Evolutionary conservation across 2,888 invertebrate species (phyloP).

Genomic region (Nowickia ferox): DNA sequence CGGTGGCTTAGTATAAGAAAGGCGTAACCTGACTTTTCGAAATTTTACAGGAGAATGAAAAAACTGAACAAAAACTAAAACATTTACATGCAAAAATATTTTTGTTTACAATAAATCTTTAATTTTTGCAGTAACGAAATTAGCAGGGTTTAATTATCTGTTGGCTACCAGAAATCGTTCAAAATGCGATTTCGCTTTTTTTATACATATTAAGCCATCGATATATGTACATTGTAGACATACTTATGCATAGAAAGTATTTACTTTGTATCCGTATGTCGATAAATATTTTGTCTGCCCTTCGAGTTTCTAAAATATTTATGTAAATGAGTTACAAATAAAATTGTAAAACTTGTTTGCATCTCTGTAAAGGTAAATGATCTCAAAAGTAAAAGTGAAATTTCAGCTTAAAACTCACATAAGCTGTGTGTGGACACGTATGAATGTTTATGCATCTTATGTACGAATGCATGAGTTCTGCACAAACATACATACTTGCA

Average conservation of each 20-base stretch:
- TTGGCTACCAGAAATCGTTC: too few species aligned
- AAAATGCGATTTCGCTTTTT: neutral
- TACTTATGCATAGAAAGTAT: neutral
- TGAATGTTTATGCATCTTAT: too few species aligned
- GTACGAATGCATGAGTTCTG: too few species aligned
- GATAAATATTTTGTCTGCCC: neutral
- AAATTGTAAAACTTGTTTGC: constrained; percentile 13
- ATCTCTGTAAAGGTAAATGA: constrained; percentile 30
- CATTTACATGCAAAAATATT: too few species aligned
- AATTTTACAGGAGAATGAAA: too few species aligned
- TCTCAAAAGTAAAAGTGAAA: constrained; percentile 57
- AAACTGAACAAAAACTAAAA: too few species aligned
- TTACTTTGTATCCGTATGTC: neutral
- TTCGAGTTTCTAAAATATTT: neutral
- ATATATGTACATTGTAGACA: neutral
- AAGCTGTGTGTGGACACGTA: neutral
- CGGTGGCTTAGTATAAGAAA: too few species aligned
- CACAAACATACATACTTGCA: too few species aligned
- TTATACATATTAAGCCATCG: neutral
- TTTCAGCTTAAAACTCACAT: constrained; percentile 17
- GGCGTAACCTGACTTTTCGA: too few species aligned
- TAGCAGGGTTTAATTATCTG: too few species aligned
- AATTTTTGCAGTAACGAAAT: too few species aligned
- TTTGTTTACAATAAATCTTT: too few species aligned
- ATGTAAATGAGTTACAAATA: neutral